Percentiles rank a stretch among this genome's conserved stretches.
Conservation (phyloP, 2,113 vertebrate genomes). For the Eubucco bourcierii region DNA sequence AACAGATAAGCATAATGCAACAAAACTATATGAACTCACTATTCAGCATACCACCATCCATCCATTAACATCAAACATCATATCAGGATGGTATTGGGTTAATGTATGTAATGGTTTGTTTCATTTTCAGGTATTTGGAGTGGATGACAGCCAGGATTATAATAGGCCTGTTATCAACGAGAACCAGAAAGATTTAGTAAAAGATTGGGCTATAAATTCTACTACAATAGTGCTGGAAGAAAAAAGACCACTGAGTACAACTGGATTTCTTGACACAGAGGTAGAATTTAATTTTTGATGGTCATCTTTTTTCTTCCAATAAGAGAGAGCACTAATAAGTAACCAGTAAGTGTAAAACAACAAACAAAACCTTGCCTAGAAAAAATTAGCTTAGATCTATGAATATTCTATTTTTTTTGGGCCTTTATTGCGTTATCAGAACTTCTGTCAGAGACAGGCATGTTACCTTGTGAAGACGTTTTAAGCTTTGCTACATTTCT, state of each 20-base stretch:
- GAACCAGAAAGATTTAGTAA: constrained; percentile 81
- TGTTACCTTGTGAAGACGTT: background rate
- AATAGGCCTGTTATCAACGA: constrained; percentile 82
- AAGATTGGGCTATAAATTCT: constrained; percentile 81
- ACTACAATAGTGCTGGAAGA: constrained; percentile 78
- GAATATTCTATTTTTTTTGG: constrained; percentile 19
- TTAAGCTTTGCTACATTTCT: background rate
- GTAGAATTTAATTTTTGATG: constrained; percentile 77
- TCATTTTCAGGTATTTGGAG: constrained; percentile 91
- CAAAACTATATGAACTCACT: constrained; percentile 2
- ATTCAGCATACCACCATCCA: constrained; percentile 53
- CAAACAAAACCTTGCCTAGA: constrained; percentile 17
- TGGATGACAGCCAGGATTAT: constrained; percentile 89
- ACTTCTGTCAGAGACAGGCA: background rate
- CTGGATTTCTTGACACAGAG: constrained; percentile 83
- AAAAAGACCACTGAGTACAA: constrained; percentile 79
- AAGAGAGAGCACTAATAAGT: constrained; percentile 64
- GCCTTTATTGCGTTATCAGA: background rate
- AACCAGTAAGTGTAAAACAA: constrained; percentile 42
- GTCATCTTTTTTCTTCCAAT: constrained; percentile 60
- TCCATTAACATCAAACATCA: constrained; percentile 49
- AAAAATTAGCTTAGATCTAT: background rate
- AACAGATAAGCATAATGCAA: background rate
- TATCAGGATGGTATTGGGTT: constrained; percentile 64
- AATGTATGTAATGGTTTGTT: constrained; percentile 74